Conservation (phyloP, 2,113 vertebrate genomes). For the Bujurquina vittata region DNA sequence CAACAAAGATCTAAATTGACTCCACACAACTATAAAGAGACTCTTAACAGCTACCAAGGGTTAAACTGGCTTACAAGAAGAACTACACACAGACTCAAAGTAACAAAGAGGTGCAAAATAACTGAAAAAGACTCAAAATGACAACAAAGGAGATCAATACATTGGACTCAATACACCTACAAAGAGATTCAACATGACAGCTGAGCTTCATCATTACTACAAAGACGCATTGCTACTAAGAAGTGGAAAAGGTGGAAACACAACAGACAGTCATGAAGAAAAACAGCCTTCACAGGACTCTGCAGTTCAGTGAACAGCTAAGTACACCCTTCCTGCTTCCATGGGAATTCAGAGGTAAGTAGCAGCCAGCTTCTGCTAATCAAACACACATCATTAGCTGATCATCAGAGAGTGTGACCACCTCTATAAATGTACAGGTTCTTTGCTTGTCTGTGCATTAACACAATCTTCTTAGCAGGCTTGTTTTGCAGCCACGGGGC, state of each 20-base stretch:
- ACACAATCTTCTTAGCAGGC: background rate
- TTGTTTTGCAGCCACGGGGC: background rate
- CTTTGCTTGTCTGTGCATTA: background rate
- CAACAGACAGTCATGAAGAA: background rate
- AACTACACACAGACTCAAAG: background rate
- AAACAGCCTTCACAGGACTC: background rate
- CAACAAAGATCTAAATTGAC: background rate
- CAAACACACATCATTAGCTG: background rate
- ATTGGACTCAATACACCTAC: background rate
- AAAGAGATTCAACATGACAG: background rate
- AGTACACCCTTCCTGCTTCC: background rate
- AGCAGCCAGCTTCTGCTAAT: background rate
- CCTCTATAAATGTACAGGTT: background rate
- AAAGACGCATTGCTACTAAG: too few species aligned
- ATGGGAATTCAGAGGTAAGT: background rate
- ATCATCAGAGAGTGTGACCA: background rate
- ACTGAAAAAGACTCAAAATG: conserved; percentile 12
- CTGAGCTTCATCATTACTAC: background rate
- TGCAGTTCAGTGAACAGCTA: background rate
- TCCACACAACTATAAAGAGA: background rate
- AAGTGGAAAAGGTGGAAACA: background rate
- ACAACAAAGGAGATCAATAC: conserved; percentile 1
- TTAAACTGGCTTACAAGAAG: background rate
- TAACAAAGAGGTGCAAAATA: conserved; percentile 1
- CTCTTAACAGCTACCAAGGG: background rate